Conservation (phyloP, 2,888 invertebrate genomes). For the Pyralis farinalis region DNA sequence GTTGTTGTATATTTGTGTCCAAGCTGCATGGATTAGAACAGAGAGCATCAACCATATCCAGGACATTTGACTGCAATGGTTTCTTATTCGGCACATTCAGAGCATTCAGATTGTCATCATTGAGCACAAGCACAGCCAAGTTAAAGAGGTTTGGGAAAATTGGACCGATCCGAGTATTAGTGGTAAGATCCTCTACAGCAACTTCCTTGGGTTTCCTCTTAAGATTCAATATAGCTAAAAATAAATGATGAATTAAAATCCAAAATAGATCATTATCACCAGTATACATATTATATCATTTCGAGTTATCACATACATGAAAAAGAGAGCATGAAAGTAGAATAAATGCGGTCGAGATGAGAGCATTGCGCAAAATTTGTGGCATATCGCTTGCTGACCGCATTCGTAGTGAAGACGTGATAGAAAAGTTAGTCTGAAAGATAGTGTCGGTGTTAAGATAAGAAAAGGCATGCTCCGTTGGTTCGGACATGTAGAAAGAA, state of each 20-base stretch:
- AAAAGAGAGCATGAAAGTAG: too few species aligned
- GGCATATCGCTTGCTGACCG: too few species aligned
- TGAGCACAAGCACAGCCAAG: slow-evolving; percentile 78
- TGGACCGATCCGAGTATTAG: slow-evolving; percentile 81
- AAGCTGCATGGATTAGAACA: slow-evolving; percentile 80
- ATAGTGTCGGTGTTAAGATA: too few species aligned
- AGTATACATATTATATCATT: too few species aligned
- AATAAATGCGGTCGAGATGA: too few species aligned
- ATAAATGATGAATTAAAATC: background rate
- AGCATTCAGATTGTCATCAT: slow-evolving; percentile 77
- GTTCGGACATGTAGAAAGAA: too few species aligned
- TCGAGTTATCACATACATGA: too few species aligned
- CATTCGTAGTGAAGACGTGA: too few species aligned
- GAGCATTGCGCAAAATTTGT: too few species aligned
- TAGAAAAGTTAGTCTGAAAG: too few species aligned
- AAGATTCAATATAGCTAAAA: slow-evolving; percentile 72
- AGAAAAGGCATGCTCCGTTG: too few species aligned
- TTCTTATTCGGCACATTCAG: slow-evolving; percentile 71
- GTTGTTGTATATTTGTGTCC: slow-evolving; percentile 79
- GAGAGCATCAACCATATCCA: slow-evolving; percentile 80
- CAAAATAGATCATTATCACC: too few species aligned
- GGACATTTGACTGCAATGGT: slow-evolving; percentile 64
- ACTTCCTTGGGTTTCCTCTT: slow-evolving; percentile 71
- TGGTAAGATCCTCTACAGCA: slow-evolving; percentile 78
- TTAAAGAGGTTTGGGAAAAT: slow-evolving; percentile 83